Evolutionary conservation across 2,888 invertebrate genomes (phyloP).

Genomic region (Metopia argyrocephala): DNA sequence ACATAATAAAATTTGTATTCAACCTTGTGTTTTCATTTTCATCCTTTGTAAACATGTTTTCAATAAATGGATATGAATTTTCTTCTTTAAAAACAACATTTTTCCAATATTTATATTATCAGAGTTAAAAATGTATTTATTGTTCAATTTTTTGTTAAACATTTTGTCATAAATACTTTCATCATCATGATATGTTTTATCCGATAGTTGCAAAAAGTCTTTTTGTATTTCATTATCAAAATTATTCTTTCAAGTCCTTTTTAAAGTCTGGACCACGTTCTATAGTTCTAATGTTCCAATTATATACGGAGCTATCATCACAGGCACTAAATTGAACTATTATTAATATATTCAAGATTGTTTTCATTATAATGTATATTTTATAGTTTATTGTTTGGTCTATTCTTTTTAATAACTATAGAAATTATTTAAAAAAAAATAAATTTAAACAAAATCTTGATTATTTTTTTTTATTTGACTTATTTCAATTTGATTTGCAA

Average conservation of each 20-base stretch:
- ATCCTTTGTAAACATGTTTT: neutral
- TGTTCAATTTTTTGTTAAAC: neutral
- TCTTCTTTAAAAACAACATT: neutral
- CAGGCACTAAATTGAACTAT: conserved; percentile 69
- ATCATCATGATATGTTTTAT: conserved; percentile 9
- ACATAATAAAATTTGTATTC: neutral
- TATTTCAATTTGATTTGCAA: conserved; percentile 60
- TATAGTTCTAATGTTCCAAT: conserved; percentile 71
- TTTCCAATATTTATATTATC: neutral
- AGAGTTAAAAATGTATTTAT: neutral
- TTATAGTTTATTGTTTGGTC: conserved; percentile 15
- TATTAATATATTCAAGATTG: conserved; percentile 71
- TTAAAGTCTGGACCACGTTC: conserved; percentile 71
- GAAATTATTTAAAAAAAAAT: conserved; percentile 39
- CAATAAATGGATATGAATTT: neutral
- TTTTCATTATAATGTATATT: conserved; percentile 51
- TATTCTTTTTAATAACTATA: neutral
- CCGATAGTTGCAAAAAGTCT: conserved; percentile 58
- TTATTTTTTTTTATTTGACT: conserved; percentile 56
- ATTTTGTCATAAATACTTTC: neutral
- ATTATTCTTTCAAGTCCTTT: conserved; percentile 71
- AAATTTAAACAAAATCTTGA: conserved; percentile 17
- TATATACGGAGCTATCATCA: conserved; percentile 71
- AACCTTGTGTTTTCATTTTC: neutral
- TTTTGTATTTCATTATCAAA: conserved; percentile 69